Evolutionary conservation across 2,888 invertebrate species (phyloP), one percentile per base, ranked within the genome.

Genomic region (Acanthacorydalis orientalis): DNA sequence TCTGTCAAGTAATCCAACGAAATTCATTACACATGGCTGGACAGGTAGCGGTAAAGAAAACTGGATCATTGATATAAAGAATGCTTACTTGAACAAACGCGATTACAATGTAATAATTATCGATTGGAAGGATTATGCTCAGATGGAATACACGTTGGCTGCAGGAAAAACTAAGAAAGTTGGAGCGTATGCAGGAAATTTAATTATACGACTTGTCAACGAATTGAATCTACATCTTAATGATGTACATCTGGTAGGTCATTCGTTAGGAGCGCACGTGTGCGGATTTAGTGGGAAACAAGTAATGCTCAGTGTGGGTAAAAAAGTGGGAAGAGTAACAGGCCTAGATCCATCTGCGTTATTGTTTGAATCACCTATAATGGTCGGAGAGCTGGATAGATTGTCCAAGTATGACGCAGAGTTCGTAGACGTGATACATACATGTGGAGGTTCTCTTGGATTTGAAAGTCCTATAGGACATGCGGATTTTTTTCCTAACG

Each of bases 11-110:
- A 37, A 56, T 16, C 59, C 61, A 44, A 68, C 68, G 1, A 67
- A 69, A 52, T 56, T 69, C 11, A 59, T 71, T 35, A 64, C 69
- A 23, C 71, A 71, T 48, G 71, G 71, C n/a, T 71, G 68, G 67
- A 67, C 68, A 45, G 66, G 67, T 1, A 67, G 64, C 49, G 62
- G 63, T 33, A 59, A 58, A 35, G 64, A 64, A 37, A 56, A 59
- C 6, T 66, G 64, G 54, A 60, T 64, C 35, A 35, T 55, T 12
- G 53, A 60, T 2, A 56, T 68, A 53, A 69, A 63, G 58, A 56
- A 64, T 48, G 65, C 60, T 14, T 68, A 64, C 50, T 60, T 70
- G 37, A 51, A 57, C 42, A 53, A 61, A 37, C 62, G 59, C 2
- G 60, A 67, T 45, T 65, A 64, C 50, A 70, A 70, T 51, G 56